A percentile compares a stretch with the other conserved stretches of the same genome.
These are phyloP conservation scores for Nemopilema nomurai DNA, from an alignment of 30 jellyfish, hydroid and myxozoan genomes.

Conservation along the genomic window DNA sequence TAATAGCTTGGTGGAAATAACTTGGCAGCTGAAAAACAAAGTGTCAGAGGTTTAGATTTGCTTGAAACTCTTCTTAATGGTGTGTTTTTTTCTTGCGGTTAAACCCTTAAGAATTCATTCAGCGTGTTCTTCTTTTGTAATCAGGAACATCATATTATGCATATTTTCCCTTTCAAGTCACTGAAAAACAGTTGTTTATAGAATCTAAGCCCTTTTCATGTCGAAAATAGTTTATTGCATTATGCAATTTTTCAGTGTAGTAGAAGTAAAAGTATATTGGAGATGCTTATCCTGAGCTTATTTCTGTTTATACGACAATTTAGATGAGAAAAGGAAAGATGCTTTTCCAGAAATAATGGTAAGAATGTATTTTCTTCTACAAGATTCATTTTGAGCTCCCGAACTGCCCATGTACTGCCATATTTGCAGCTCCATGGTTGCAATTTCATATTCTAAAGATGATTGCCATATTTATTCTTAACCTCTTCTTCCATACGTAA, in stretches of 20 bases:
- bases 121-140: background rate
- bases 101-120: background rate
- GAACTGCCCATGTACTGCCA: no score
- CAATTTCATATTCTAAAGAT: no score
- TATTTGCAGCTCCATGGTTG: no score
- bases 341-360: conserved; percentile 13
- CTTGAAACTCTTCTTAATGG: conserved; percentile 24
- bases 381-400: no score
- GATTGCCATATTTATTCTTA: no score
- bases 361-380: background rate
- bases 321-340: conserved; percentile 25
- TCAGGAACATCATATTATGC: no score
- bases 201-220: no score
- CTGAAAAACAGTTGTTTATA: background rate
- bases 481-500: no score
- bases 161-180: background rate
- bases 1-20: background rate
- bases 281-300: no score
- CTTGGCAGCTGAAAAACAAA: background rate
- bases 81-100: background rate
- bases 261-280: no score
- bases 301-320: background rate
- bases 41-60: background rate
- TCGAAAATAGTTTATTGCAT: no score
- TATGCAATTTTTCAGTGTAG: background rate